phyloP scores from a whole-genome alignment of 2,113 vertebrate species.

The Stegastes partitus region DNA sequence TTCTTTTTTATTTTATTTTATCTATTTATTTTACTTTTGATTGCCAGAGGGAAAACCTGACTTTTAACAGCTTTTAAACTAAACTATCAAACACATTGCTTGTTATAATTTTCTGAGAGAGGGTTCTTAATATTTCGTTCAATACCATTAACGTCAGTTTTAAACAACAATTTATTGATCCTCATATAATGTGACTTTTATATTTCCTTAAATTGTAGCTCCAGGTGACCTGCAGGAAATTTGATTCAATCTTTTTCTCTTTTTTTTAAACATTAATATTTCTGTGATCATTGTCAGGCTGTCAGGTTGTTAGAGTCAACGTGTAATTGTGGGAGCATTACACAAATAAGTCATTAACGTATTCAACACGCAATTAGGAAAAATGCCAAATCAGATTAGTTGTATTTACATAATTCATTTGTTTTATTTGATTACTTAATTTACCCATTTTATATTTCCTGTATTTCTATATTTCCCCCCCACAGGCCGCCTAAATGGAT shows the following conservation, averaged over 20 bases:
- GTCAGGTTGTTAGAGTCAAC: conserved; percentile 16
- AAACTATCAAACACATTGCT: background rate
- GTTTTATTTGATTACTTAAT: conserved; percentile 47
- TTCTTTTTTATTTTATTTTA: background rate
- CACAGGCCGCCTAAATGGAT: conserved; percentile 4
- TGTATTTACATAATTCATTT: conserved; percentile 74
- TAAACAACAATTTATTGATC: conserved; percentile 1
- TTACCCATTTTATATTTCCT: conserved; percentile 12
- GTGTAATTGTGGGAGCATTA: conserved; percentile 41
- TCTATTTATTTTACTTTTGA: background rate
- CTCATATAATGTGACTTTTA: background rate
- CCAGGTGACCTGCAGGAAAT: background rate
- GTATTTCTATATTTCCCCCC: no score
- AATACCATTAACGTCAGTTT: background rate
- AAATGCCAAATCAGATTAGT: conserved; percentile 63
- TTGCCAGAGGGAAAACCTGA: background rate
- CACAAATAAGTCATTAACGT: conserved; percentile 51
- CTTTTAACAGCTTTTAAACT: background rate
- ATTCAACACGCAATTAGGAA: conserved; percentile 55
- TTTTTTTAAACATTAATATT: conserved; percentile 4
- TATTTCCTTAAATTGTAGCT: conserved; percentile 15
- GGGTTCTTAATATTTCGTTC: background rate
- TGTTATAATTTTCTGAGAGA: background rate
- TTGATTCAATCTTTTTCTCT: background rate
- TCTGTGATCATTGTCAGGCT: conserved; percentile 8